Evolutionary conservation across 2,888 invertebrate species (phyloP).

Genomic region (Trichogramma dendrolimi): DNA sequence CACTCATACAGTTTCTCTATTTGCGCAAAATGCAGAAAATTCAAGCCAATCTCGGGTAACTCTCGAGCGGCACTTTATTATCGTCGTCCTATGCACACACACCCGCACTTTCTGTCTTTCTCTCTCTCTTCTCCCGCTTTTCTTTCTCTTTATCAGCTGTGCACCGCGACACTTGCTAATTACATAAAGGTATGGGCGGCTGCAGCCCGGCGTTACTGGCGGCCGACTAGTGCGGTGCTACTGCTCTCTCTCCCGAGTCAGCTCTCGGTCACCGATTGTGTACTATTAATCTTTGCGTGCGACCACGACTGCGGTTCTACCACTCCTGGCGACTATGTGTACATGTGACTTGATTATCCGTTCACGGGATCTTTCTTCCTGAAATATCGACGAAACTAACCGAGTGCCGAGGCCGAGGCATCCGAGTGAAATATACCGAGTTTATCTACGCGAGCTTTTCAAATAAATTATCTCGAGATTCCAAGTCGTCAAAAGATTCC

Average conservation of each 20-base stretch:
- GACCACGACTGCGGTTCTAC: background rate
- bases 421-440: too few species aligned
- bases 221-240: background rate
- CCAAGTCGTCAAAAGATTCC: too few species aligned
- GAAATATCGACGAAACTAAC: too few species aligned
- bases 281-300: conserved; percentile 14
- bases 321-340: too few species aligned
- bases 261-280: conserved; percentile 5
- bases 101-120: too few species aligned
- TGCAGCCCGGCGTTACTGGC: too few species aligned
- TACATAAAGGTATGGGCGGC: too few species aligned
- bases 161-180: too few species aligned
- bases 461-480: too few species aligned
- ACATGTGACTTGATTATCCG: too few species aligned
- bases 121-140: background rate
- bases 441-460: too few species aligned
- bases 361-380: too few species aligned
- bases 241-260: conserved; percentile 3
- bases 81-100: conserved; percentile 1
- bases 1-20: background rate
- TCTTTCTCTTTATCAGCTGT: conserved; percentile 12
- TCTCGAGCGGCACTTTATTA: conserved; percentile 11
- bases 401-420: background rate
- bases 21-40: background rate
- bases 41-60: conserved; percentile 8